A percentile compares a stretch with the other conserved stretches of the same genome.
Evolutionary conservation across 2,113 vertebrate species (phyloP).

Genomic region (Herpetotheres cachinnans): DNA sequence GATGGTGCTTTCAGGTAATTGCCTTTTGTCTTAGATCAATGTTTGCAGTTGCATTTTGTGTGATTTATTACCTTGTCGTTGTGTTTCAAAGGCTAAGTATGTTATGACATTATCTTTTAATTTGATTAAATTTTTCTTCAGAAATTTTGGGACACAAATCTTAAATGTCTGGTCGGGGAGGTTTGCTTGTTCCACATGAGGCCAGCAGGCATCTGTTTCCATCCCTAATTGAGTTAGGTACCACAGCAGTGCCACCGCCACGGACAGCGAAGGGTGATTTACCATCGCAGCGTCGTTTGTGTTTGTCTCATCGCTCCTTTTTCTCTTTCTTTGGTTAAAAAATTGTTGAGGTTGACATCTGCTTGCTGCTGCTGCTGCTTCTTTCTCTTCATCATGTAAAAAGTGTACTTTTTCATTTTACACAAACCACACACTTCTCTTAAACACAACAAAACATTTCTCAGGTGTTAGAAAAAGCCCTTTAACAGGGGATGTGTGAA

Average conservation of each 20-base stretch:
- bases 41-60: neutral
- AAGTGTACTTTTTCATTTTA: neutral
- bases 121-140: slow-evolving; percentile 17
- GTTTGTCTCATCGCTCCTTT: neutral
- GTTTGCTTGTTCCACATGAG: neutral
- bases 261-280: neutral
- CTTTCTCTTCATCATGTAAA: neutral
- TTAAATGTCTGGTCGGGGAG: neutral
- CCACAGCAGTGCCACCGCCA: neutral
- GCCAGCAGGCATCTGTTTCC: neutral
- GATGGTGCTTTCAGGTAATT: slow-evolving; percentile 11
- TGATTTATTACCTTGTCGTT: neutral
- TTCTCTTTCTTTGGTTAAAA: neutral
- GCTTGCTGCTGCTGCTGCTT: neutral
- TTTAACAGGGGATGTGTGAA: neutral
- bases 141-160: slow-evolving; percentile 16
- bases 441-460: neutral
- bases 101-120: slow-evolving; percentile 34
- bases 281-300: accelerated
- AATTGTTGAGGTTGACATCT: neutral
- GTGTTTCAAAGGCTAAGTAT: neutral
- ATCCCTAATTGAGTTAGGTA: neutral
- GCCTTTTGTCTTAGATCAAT: neutral
- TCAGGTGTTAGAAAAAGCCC: neutral
- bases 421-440: accelerated